These are phyloP conservation scores for Acrossocheilus fasciatus DNA, from an alignment of 2,797 vertebrate genomes.

Conservation along the genomic window DNA sequence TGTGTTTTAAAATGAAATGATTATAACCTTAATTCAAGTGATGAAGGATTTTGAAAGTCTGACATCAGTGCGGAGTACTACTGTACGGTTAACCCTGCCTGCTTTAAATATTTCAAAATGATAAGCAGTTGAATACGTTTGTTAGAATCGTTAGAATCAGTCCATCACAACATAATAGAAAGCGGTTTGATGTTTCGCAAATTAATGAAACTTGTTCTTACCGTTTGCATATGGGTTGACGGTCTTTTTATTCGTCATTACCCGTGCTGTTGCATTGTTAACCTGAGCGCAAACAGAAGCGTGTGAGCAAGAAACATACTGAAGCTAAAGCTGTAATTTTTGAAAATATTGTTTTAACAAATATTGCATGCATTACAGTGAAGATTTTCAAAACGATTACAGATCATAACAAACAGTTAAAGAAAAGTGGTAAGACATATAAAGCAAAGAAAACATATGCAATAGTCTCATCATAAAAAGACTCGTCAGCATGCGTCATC, in stretches of 20 bases:
- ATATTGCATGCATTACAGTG: conserved; percentile 85
- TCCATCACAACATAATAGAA: not conserved
- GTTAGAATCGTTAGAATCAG: no score
- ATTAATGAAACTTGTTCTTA: conserved; percentile 71
- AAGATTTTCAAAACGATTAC: conserved; percentile 79
- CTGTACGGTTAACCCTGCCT: no score
- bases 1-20: no score
- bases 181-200: not conserved
- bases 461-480: conserved; percentile 64
- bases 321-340: not conserved
- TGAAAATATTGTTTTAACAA: conserved; percentile 38
- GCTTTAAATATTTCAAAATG: no score
- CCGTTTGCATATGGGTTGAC: conserved; percentile 97
- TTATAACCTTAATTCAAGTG: no score
- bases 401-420: conserved; percentile 85
- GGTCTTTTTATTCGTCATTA: conserved; percentile 98
- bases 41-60: no score
- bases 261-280: conserved; percentile 92
- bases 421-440: conserved; percentile 88
- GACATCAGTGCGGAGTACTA: no score
- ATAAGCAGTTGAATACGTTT: no score
- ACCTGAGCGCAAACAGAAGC: conserved; percentile 70
- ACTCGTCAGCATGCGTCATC: conserved; percentile 71
- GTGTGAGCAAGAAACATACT: conserved; percentile 51
- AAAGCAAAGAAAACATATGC: conserved; percentile 83